A percentile compares a stretch with the other conserved stretches of the same genome.
These are phyloP conservation scores for Lissocephala sabroskyi DNA, from an alignment of 2,888 invertebrate genomes.

Conservation along the genomic window DNA sequence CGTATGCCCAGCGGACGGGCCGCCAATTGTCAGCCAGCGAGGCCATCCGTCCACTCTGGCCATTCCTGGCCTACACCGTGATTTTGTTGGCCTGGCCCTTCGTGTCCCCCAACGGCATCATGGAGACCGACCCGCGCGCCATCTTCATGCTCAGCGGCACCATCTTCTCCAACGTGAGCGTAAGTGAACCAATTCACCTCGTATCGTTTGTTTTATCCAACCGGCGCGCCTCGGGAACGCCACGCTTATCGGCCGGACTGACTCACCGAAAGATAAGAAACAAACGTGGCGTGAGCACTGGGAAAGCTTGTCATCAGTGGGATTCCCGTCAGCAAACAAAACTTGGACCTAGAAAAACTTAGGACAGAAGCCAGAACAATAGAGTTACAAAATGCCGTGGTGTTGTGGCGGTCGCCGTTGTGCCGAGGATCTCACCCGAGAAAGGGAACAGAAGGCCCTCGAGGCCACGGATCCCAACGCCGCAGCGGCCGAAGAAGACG, in stretches of 20 bases:
- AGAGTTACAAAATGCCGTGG: constrained; percentile 29
- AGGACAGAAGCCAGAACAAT: neutral
- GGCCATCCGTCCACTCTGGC: constrained; percentile 89
- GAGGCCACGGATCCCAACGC: neutral
- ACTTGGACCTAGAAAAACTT: neutral
- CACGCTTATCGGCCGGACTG: too few relatives aligned
- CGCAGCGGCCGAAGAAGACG: neutral
- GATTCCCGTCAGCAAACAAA: neutral
- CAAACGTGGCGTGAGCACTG: constrained; percentile 14
- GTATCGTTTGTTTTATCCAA: neutral
- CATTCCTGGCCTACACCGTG: constrained; percentile 82
- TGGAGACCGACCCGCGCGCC: constrained; percentile 87
- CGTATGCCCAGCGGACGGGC: constrained; percentile 88
- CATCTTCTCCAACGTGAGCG: constrained; percentile 97
- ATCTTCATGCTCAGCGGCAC: constrained; percentile 93
- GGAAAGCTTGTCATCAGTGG: neutral
- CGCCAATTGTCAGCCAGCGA: constrained; percentile 86
- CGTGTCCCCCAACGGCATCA: constrained; percentile 85
- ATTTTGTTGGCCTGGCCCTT: constrained; percentile 87
- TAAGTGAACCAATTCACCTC: constrained; percentile 75
- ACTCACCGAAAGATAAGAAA: too few relatives aligned
- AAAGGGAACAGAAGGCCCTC: neutral
- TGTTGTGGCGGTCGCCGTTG: constrained; percentile 46
- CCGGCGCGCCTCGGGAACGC: too few relatives aligned
- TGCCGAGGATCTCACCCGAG: constrained; percentile 31